Conservation (phyloP, 2,888 invertebrate genomes). For the Syritta pipiens region DNA sequence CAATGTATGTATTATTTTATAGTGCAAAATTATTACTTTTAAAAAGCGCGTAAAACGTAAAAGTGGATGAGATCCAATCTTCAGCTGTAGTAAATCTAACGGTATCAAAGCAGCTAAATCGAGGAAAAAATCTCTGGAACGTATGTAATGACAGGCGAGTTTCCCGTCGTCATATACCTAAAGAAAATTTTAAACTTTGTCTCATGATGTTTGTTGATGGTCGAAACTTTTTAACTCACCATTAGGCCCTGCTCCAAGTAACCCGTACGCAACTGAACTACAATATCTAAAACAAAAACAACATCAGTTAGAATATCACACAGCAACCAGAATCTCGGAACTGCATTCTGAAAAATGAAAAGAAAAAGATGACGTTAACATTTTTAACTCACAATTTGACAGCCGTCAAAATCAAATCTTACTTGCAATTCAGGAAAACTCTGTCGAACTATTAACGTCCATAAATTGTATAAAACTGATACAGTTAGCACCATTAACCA, state of each 20-base stretch:
- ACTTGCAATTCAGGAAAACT: slow-evolving; percentile 94
- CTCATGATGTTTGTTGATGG: not conserved
- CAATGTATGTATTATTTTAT: slow-evolving; percentile 17
- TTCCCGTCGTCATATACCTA: slow-evolving; percentile 94
- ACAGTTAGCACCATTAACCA: slow-evolving; percentile 94
- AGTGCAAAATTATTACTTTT: slow-evolving; percentile 82
- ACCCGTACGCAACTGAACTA: slow-evolving; percentile 95
- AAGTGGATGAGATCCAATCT: slow-evolving; percentile 90
- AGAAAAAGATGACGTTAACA: not conserved
- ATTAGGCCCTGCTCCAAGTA: slow-evolving; percentile 96
- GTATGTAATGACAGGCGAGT: slow-evolving; percentile 92
- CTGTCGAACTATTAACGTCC: slow-evolving; percentile 96
- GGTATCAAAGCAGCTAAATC: slow-evolving; percentile 92
- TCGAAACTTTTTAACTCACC: too few species aligned
- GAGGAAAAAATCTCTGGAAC: slow-evolving; percentile 90
- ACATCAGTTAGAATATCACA: slow-evolving; percentile 93
- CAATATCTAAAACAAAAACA: slow-evolving; percentile 92
- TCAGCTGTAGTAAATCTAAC: slow-evolving; percentile 91
- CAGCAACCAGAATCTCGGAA: slow-evolving; percentile 87
- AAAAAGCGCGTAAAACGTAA: slow-evolving; percentile 93
- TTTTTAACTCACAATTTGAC: too few species aligned
- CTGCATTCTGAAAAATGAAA: slow-evolving; percentile 82
- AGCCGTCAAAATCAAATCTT: slow-evolving; percentile 39
- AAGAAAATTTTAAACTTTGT: not conserved
- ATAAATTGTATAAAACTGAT: slow-evolving; percentile 95